phyloP scores from a whole-genome alignment of 2,113 vertebrate genomes.

The Ammodytes marinus region DNA sequence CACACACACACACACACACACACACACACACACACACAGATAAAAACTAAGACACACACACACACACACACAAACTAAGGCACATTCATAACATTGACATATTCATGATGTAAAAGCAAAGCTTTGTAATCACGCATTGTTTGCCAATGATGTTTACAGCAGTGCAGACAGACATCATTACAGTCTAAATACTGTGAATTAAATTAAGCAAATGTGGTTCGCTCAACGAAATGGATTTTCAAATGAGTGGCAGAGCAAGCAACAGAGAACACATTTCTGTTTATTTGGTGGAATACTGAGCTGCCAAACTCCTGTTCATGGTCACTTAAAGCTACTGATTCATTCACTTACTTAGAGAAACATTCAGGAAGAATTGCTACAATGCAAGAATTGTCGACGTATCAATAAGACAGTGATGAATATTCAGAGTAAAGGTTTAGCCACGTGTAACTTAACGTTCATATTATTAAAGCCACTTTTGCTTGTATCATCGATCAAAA shows the following conservation, averaged over 20 bases:
- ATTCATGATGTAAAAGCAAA: constrained; percentile 60
- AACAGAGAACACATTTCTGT: constrained; percentile 24
- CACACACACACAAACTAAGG: not conserved
- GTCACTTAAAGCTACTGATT: constrained; percentile 22
- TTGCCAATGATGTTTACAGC: constrained; percentile 64
- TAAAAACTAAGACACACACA: not conserved
- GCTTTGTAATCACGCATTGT: constrained; percentile 69
- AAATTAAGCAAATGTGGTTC: constrained; percentile 66
- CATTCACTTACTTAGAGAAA: not conserved
- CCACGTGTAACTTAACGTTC: not conserved
- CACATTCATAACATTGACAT: constrained; percentile 58
- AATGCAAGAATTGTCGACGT: not conserved
- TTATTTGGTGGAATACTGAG: constrained; percentile 43
- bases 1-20: not conserved
- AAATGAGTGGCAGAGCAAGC: constrained; percentile 40
- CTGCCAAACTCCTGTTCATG: not conserved
- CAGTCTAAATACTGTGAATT: constrained; percentile 67
- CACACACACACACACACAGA: not conserved
- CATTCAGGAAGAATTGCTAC: not conserved
- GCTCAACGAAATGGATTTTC: constrained; percentile 58
- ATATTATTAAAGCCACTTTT: not conserved
- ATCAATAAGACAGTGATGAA: not conserved
- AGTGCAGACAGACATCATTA: constrained; percentile 67
- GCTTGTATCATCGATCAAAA: not conserved
- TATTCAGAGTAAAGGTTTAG: not conserved